These are phyloP conservation scores for Papilio protenor DNA, from an alignment of 2,888 invertebrate species.

Conservation along the genomic window DNA sequence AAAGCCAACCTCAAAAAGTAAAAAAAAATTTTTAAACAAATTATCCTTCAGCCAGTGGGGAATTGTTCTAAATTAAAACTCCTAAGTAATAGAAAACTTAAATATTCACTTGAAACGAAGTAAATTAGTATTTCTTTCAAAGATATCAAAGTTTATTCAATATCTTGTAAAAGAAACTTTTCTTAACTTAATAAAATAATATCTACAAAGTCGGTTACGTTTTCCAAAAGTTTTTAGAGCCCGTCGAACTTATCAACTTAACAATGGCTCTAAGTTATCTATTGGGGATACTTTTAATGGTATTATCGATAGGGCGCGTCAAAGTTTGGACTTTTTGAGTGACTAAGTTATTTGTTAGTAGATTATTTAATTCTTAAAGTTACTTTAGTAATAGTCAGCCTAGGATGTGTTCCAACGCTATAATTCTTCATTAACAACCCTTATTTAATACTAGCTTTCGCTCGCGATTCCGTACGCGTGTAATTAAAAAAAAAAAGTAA, in stretches of 20 bases:
- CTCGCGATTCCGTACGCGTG: no score
- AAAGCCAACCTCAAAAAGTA: not conserved
- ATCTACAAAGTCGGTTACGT: conserved; percentile 31
- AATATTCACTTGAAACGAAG: conserved; percentile 22
- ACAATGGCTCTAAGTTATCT: conserved; percentile 32
- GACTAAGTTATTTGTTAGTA: not conserved
- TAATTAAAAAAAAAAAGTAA: no score
- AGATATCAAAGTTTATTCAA: conserved; percentile 26
- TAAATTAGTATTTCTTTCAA: conserved; percentile 18
- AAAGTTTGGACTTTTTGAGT: conserved; percentile 22
- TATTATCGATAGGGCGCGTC: conserved; percentile 32
- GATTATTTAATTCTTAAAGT: conserved; percentile 1
- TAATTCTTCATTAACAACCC: no score
- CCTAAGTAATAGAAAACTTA: conserved; percentile 15
- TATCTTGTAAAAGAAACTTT: conserved; percentile 34
- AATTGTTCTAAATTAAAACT: conserved; percentile 7
- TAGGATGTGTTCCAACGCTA: not conserved
- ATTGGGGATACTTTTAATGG: conserved; percentile 34
- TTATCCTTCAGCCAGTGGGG: not conserved
- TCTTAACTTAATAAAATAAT: conserved; percentile 36
- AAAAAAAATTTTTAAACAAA: not conserved
- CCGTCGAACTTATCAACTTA: conserved; percentile 37
- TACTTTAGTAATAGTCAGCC: not conserved
- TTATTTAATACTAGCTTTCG: no score
- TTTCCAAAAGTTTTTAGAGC: conserved; percentile 31